Evolutionary conservation across 2,797 vertebrate genomes (phyloP).

Genomic region (Phataginus tricuspis): DNA sequence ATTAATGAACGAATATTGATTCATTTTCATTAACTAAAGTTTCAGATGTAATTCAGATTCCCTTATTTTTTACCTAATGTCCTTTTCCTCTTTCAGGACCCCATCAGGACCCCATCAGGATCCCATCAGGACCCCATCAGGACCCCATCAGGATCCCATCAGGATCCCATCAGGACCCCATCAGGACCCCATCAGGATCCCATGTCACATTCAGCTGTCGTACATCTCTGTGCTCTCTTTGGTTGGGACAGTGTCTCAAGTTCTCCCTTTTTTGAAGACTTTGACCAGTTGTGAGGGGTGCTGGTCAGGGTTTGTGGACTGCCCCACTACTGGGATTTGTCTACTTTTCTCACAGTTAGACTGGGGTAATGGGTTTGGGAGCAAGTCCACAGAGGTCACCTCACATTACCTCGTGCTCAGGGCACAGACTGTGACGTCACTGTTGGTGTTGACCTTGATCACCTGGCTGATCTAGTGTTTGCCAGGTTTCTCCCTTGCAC

Average conservation of each 20-base stretch:
- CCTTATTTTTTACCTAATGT: not conserved
- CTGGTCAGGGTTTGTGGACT: not conserved
- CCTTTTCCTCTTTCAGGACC: not conserved
- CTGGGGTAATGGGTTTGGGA: not conserved
- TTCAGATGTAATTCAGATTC: slow-evolving; percentile 3
- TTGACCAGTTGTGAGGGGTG: not conserved
- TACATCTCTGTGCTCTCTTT: not conserved
- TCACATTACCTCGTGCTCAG: not conserved
- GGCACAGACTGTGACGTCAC: not conserved
- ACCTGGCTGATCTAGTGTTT: not conserved
- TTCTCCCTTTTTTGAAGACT: not conserved
- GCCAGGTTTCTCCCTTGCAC: not conserved
- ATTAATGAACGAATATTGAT: not conserved
- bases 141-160: not conserved
- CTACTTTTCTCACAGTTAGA: not conserved
- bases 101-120: not conserved
- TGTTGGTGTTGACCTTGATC: not conserved
- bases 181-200: not conserved
- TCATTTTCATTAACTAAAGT: not conserved
- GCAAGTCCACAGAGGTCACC: not conserved
- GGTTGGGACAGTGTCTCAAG: not conserved
- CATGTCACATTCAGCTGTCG: not conserved
- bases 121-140: too few species aligned
- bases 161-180: not conserved
- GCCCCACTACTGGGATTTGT: not conserved